Conservation (phyloP, 2,113 vertebrate species). For the Pelusios castaneus region DNA sequence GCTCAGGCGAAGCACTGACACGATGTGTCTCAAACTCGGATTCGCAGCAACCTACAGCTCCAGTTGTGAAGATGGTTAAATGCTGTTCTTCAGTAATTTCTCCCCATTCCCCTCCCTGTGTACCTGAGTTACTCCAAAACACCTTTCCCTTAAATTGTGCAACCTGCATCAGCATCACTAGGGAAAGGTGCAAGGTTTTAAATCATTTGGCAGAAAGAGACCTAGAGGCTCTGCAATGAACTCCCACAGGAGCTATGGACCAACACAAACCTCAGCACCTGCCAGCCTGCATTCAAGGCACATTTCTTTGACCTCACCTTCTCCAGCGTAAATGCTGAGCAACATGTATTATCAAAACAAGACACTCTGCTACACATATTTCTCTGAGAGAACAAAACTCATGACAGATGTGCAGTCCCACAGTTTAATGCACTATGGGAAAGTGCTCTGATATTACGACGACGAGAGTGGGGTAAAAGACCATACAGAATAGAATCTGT, state of each 20-base stretch:
- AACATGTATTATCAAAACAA: not conserved
- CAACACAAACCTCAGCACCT: not conserved
- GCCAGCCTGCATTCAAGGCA: not conserved
- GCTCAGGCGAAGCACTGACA: not conserved
- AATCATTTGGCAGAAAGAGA: not conserved
- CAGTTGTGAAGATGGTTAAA: not conserved
- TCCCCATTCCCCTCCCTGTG: fast-evolving
- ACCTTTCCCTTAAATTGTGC: not conserved
- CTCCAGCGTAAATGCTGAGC: not conserved
- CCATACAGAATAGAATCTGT: not conserved
- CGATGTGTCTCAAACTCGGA: not conserved
- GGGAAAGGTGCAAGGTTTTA: not conserved
- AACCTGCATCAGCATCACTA: not conserved
- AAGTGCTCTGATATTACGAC: not conserved
- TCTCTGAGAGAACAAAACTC: not conserved
- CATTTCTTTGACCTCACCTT: not conserved
- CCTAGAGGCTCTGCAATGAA: not conserved
- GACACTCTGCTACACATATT: not conserved
- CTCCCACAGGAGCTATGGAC: not conserved
- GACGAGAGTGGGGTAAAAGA: not conserved
- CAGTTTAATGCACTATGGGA: not conserved
- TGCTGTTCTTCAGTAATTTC: fast-evolving
- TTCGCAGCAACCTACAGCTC: not conserved
- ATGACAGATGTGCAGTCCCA: not conserved
- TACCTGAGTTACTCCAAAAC: not conserved